A percentile compares a stretch with the other conserved stretches of the same genome.
Conservation (phyloP, 2,888 invertebrate species). For the Calameuta idolon region DNA sequence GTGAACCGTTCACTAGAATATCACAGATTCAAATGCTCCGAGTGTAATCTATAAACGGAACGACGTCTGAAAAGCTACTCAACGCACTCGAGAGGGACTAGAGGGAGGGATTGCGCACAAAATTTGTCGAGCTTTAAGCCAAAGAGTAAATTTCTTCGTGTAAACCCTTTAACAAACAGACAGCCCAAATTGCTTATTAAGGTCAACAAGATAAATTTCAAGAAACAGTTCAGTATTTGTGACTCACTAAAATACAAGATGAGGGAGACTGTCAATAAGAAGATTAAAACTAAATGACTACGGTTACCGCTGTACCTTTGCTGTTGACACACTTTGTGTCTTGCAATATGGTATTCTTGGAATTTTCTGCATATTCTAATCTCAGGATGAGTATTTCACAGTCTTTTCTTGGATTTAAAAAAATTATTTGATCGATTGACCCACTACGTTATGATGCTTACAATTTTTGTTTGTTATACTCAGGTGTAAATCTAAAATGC, state of each 20-base stretch:
- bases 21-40: conserved; percentile 5
- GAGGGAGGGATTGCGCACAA: not conserved
- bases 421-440: not conserved
- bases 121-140: not conserved
- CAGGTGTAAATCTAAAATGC: not conserved
- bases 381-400: not conserved
- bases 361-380: not conserved
- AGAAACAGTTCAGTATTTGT: not conserved
- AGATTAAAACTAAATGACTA: not conserved
- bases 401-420: not conserved
- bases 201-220: not conserved
- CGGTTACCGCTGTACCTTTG: not conserved
- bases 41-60: conserved; percentile 52
- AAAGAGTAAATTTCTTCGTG: not conserved
- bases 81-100: not conserved
- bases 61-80: conserved; percentile 9
- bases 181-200: not conserved
- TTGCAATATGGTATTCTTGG: not conserved
- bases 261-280: not conserved
- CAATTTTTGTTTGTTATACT: not conserved
- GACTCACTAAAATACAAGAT: not conserved
- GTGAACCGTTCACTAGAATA: not conserved
- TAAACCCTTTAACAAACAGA: not conserved
- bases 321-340: not conserved
- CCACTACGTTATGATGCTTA: not conserved